Conservation (phyloP, 2,888 invertebrate genomes). For the Podabrus alpinus region DNA sequence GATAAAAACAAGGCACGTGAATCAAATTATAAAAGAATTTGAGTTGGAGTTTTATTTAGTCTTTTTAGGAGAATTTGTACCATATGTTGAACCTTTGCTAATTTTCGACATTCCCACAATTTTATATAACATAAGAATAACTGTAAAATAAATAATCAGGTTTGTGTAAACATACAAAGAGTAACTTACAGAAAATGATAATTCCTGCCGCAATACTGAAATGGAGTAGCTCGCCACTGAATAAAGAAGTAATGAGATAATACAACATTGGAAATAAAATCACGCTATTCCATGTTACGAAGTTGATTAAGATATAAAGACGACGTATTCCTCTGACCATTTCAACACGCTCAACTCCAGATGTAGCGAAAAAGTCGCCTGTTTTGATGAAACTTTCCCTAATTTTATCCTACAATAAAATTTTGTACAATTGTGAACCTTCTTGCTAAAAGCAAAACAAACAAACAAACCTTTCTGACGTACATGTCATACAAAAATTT, state of each 20-base stretch:
- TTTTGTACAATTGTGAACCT: neutral
- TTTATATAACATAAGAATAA: conserved; percentile 76
- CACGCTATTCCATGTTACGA: conserved; percentile 69
- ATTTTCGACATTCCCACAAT: conserved; percentile 84
- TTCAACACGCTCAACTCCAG: conserved; percentile 69
- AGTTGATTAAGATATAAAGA: conserved; percentile 71
- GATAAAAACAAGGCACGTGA: conserved; percentile 21
- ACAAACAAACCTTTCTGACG: conserved; percentile 71
- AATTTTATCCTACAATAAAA: conserved; percentile 67
- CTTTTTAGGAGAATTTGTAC: conserved; percentile 64
- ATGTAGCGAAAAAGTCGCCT: conserved; percentile 79
- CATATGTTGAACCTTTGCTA: conserved; percentile 82
- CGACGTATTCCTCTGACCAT: conserved; percentile 64
- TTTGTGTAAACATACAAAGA: neutral
- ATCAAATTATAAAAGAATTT: conserved; percentile 13
- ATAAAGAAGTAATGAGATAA: conserved; percentile 67
- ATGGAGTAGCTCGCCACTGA: conserved; percentile 74
- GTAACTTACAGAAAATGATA: conserved; percentile 76
- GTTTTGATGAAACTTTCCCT: conserved; percentile 73
- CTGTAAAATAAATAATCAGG: conserved; percentile 59
- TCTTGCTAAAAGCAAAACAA: neutral
- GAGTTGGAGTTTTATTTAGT: conserved; percentile 39
- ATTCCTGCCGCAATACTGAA: conserved; percentile 72
- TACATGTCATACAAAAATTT: conserved; percentile 84
- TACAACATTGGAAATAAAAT: conserved; percentile 74